Percentiles rank a stretch among this genome's conserved stretches.
phyloP scores from a whole-genome alignment of 2,797 vertebrate species.

The Darevskia mixta region DNA sequence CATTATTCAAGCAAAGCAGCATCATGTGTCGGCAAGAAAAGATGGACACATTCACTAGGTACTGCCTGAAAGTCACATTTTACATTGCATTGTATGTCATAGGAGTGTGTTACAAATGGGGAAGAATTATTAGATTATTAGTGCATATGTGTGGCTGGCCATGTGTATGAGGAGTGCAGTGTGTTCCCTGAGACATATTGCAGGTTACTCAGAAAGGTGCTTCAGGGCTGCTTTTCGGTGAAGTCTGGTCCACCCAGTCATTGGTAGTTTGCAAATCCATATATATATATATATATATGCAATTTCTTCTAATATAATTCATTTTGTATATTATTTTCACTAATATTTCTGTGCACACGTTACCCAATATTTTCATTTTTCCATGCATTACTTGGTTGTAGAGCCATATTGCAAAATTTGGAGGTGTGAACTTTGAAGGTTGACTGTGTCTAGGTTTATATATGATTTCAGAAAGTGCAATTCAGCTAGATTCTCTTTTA shows the following conservation, averaged over 20 bases:
- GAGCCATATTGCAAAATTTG: too few relatives aligned
- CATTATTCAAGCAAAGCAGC: not conserved
- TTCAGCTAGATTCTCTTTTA: too few relatives aligned
- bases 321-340: too few relatives aligned
- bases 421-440: too few relatives aligned
- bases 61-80: not conserved
- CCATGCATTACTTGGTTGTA: too few relatives aligned
- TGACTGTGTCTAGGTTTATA: too few relatives aligned
- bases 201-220: not conserved
- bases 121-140: not conserved
- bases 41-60: not conserved
- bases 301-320: too few relatives aligned
- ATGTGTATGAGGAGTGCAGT: not conserved
- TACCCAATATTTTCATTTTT: too few relatives aligned
- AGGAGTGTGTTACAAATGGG: not conserved
- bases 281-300: too few relatives aligned
- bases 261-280: too few relatives aligned
- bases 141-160: not conserved
- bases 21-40: conserved; percentile 4
- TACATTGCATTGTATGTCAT: not conserved
- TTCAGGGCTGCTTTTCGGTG: not conserved
- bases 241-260: not conserved
- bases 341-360: too few relatives aligned
- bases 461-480: too few relatives aligned
- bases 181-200: not conserved